These are phyloP conservation scores for Abscondita cerata DNA, from an alignment of 2,888 invertebrate species.

Conservation along the genomic window DNA sequence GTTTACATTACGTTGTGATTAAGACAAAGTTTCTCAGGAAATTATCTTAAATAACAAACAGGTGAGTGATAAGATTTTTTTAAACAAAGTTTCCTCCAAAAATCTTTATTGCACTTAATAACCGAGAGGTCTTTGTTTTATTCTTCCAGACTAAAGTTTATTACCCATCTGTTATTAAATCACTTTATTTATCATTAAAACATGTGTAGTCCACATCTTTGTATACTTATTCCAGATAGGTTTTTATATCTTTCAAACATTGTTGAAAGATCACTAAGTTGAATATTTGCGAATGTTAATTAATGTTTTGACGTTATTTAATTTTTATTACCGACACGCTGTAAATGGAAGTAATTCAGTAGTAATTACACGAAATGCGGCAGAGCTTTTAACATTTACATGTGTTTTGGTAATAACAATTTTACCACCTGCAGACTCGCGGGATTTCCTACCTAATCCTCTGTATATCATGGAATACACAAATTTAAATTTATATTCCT, in stretches of 20 bases:
- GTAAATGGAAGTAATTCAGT: no score
- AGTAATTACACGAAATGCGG: background rate
- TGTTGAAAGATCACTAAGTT: background rate
- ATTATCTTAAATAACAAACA: no score
- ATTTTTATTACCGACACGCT: no score
- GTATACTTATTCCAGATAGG: constrained; percentile 9
- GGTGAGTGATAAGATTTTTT: no score
- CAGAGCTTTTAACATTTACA: no score
- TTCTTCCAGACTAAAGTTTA: background rate
- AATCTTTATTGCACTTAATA: no score
- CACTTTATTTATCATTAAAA: constrained; percentile 25
- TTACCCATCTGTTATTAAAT: constrained; percentile 12
- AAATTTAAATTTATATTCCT: constrained; percentile 12
- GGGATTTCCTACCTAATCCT: background rate
- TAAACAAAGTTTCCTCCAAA: no score
- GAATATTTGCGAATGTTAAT: no score
- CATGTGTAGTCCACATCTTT: constrained; percentile 22
- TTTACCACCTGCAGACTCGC: constrained; percentile 2
- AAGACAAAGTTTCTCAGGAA: constrained; percentile 12
- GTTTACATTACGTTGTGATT: constrained; percentile 5
- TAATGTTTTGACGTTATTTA: no score
- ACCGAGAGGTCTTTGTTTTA: no score
- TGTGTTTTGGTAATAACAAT: background rate
- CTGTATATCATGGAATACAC: constrained; percentile 2
- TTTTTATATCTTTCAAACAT: background rate